phyloP scores from a whole-genome alignment of 2,113 vertebrate genomes.

The Petrocephalus microphthalmus region DNA sequence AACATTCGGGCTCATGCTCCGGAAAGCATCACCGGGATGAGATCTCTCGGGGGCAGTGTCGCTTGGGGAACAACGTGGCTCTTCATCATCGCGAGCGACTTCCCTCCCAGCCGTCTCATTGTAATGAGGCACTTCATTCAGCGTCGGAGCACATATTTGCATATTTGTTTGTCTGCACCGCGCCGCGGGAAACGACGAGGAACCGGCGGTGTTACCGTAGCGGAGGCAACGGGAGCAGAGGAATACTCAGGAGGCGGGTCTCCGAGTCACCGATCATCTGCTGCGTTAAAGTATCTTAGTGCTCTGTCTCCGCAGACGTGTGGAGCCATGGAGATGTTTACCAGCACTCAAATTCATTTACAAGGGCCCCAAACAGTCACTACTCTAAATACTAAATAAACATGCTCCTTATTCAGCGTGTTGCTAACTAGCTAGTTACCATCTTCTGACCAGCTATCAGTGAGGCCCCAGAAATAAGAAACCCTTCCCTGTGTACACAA shows the following conservation, averaged over 20 bases:
- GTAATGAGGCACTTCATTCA: constrained; percentile 23
- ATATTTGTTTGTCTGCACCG: constrained; percentile 45
- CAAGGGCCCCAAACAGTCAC: neutral
- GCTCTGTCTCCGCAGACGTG: neutral
- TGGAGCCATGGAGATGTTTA: neutral
- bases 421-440: neutral
- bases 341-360: neutral
- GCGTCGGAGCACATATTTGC: constrained; percentile 41
- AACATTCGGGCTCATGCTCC: constrained; percentile 36
- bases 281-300: neutral
- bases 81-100: constrained; percentile 60
- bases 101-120: constrained; percentile 45
- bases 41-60: constrained; percentile 51
- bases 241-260: neutral
- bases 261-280: neutral
- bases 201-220: neutral
- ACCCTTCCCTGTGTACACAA: neutral
- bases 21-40: constrained; percentile 59
- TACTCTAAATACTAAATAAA: neutral
- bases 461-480: neutral
- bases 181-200: constrained; percentile 11
- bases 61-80: constrained; percentile 51
- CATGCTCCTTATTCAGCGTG: neutral
- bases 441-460: neutral
- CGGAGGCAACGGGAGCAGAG: neutral